Conservation (phyloP, 2,113 vertebrate species). For the Daubentonia madagascariensis region DNA sequence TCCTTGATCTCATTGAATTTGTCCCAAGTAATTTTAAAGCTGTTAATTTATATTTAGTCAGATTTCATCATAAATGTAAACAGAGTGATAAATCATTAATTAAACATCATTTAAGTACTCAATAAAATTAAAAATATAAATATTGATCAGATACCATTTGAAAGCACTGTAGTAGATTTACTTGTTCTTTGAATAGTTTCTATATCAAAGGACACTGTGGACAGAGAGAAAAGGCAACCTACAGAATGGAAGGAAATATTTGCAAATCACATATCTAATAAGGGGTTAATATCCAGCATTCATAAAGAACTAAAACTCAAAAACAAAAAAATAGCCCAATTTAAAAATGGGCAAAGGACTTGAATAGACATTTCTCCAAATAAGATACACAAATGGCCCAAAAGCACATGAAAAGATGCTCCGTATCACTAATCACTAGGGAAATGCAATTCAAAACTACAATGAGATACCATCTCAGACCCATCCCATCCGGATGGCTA, state of each 20-base stretch:
- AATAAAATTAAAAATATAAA: neutral
- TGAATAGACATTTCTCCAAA: neutral
- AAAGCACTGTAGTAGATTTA: neutral
- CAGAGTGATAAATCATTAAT: neutral
- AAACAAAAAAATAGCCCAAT: neutral
- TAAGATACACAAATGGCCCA: neutral
- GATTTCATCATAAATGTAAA: constrained; percentile 4
- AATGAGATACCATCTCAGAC: neutral
- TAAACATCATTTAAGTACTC: neutral
- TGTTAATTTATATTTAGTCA: constrained; percentile 17
- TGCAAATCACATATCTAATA: neutral
- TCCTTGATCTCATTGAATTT: neutral
- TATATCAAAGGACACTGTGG: neutral
- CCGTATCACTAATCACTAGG: neutral
- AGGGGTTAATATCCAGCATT: neutral
- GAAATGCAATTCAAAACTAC: neutral
- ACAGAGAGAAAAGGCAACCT: neutral
- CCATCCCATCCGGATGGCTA: neutral
- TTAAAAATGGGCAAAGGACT: neutral
- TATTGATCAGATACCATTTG: neutral
- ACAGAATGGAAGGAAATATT: neutral
- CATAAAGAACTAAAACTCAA: neutral
- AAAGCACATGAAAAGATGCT: neutral
- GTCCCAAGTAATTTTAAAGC: neutral
- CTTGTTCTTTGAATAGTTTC: neutral